These are phyloP conservation scores for Nomada fabriciana DNA, from an alignment of 2,888 invertebrate species.

Conservation along the genomic window DNA sequence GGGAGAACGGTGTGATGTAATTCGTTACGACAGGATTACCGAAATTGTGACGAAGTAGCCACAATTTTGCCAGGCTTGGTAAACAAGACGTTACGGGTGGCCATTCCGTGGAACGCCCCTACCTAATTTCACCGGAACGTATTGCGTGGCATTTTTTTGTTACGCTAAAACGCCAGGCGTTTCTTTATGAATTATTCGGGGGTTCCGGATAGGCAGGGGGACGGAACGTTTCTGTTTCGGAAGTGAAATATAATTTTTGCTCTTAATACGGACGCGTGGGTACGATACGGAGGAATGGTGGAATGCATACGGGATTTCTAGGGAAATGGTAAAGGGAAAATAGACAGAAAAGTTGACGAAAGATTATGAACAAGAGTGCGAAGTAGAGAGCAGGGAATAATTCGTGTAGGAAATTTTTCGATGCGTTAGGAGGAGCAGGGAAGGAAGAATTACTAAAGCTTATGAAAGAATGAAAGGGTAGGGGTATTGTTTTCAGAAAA, in stretches of 20 bases:
- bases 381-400: not conserved
- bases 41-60: slow-evolving; percentile 60
- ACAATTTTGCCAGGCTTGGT: slow-evolving; percentile 24
- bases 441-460: slow-evolving; percentile 15
- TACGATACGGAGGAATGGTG: not conserved
- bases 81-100: slow-evolving; percentile 53
- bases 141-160: slow-evolving; percentile 16
- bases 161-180: not conserved
- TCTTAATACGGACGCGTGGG: not conserved
- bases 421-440: not conserved
- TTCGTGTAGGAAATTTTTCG: not conserved
- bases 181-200: slow-evolving; percentile 33
- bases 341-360: not conserved
- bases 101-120: slow-evolving; percentile 42
- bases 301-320: not conserved
- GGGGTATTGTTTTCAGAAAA: slow-evolving; percentile 1
- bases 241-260: not conserved
- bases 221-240: not conserved
- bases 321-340: not conserved
- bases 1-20: slow-evolving; percentile 18
- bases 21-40: slow-evolving; percentile 56
- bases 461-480: not conserved
- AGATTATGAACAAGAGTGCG: not conserved
- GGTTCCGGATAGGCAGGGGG: not conserved
- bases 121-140: slow-evolving; percentile 45